These are phyloP conservation scores for Micromesistius poutassou DNA, from an alignment of 2,797 vertebrate genomes.

Conservation along the genomic window DNA sequence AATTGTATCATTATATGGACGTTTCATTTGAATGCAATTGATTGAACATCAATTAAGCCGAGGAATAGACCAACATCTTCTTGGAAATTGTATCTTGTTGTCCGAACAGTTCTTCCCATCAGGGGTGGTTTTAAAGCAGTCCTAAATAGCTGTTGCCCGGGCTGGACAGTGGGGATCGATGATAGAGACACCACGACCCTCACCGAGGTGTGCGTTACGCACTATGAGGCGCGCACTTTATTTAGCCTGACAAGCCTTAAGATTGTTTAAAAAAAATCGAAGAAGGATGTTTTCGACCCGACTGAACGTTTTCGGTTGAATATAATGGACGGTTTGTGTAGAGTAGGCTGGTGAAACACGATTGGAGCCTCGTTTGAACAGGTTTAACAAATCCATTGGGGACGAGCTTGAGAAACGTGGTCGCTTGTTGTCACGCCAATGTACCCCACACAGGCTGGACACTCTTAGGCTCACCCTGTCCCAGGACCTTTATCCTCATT, in stretches of 20 bases:
- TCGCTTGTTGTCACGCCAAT: neutral
- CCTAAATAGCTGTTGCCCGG: constrained; percentile 15
- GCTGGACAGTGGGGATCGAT: constrained; percentile 31
- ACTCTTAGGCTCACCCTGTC: neutral
- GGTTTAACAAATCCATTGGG: neutral
- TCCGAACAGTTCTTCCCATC: constrained; percentile 40
- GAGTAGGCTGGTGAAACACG: neutral
- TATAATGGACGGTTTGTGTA: neutral
- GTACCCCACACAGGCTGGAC: neutral
- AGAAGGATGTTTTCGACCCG: neutral
- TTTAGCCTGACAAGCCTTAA: neutral
- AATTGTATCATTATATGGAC: neutral
- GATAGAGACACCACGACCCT: constrained; percentile 27
- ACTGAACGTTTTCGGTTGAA: neutral
- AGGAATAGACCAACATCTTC: neutral
- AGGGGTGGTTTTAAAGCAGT: constrained; percentile 37
- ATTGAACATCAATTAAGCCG: neutral
- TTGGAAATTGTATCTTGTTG: constrained; percentile 14
- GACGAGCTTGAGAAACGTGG: neutral
- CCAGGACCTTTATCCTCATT: constrained; percentile 25
- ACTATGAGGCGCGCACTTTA: neutral
- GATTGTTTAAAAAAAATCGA: neutral
- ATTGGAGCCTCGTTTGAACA: neutral
- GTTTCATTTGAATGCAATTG: neutral
- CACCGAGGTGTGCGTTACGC: constrained; percentile 19